Evolutionary conservation across 1,140 invertebrate species (phyloP).

Genomic region (Helicoverpa armigera): DNA sequence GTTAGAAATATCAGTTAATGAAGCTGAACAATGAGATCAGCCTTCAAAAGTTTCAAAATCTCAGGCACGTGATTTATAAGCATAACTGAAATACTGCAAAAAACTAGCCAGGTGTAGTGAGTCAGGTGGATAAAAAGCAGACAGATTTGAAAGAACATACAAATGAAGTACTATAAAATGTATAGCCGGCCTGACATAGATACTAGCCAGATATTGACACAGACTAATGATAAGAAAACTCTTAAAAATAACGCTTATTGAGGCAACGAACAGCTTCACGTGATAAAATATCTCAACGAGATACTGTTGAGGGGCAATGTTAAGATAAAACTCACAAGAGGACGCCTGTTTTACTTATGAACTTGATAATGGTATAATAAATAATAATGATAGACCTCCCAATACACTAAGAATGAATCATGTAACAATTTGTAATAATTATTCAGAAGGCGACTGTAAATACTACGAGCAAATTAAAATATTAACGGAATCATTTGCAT

Average conservation of each 20-base stretch:
- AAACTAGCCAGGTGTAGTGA: not conserved
- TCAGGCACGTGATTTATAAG: conserved; percentile 1
- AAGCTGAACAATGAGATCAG: too few relatives aligned
- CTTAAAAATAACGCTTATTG: conserved; percentile 12
- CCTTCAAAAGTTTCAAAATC: too few relatives aligned
- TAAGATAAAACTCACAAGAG: conserved; percentile 26
- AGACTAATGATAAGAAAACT: conserved; percentile 41
- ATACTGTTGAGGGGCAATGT: conserved; percentile 35
- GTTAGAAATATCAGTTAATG: not conserved
- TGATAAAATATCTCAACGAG: conserved; percentile 33
- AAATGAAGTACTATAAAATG: conserved; percentile 1
- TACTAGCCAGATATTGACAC: conserved; percentile 39
- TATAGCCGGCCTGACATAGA: not conserved
- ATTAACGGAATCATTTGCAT: not conserved
- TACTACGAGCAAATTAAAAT: not conserved
- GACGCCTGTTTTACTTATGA: not conserved
- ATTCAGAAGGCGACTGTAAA: not conserved
- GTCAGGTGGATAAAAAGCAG: not conserved
- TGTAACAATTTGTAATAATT: not conserved
- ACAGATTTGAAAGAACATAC: not conserved
- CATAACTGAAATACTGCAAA: not conserved
- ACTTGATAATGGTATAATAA: not conserved
- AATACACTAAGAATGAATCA: conserved; percentile 3
- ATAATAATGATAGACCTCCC: not conserved
- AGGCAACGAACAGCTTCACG: not conserved